Evolutionary conservation across 35 echinoderm and acorn worm genomes (phyloP).

Genomic region (Heliocidaris tuberculata): DNA sequence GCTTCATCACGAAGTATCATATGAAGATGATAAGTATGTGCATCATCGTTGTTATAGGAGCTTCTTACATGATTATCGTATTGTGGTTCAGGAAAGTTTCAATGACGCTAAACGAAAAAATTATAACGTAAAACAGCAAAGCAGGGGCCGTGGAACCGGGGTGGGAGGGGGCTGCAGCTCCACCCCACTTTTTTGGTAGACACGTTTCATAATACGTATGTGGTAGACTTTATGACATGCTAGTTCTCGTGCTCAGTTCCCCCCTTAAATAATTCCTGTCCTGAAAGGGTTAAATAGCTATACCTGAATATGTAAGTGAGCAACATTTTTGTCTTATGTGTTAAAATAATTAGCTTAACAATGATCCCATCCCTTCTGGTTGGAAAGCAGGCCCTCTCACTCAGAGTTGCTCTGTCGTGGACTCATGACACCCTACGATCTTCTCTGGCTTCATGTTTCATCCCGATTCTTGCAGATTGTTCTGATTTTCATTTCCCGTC

Average conservation of each 20-base stretch:
- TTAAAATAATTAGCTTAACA: not conserved
- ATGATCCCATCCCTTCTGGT: not conserved
- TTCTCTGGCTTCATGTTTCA: not conserved
- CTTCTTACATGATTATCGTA: not conserved
- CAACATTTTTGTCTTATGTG: too few species aligned
- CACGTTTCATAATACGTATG: too few species aligned
- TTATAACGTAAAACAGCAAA: too few species aligned
- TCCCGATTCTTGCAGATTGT: not conserved
- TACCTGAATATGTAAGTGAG: too few species aligned
- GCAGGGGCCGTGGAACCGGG: too few species aligned
- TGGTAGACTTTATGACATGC: too few species aligned
- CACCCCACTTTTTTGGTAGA: too few species aligned
- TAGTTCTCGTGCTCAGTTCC: too few species aligned
- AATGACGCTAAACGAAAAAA: too few species aligned
- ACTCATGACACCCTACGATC: not conserved
- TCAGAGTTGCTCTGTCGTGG: not conserved
- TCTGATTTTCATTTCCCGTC: conserved; percentile 10
- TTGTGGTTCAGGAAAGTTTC: not conserved
- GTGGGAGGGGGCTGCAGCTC: too few species aligned
- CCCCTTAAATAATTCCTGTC: too few species aligned
- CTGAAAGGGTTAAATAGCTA: too few species aligned
- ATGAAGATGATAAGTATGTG: not conserved
- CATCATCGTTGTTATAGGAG: not conserved
- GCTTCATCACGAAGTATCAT: not conserved
- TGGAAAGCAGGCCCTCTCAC: not conserved